Percentiles rank a stretch among this genome's conserved stretches.
These are phyloP conservation scores for Glareola pratincola DNA, from an alignment of 2,113 vertebrate species.

Conservation along the genomic window DNA sequence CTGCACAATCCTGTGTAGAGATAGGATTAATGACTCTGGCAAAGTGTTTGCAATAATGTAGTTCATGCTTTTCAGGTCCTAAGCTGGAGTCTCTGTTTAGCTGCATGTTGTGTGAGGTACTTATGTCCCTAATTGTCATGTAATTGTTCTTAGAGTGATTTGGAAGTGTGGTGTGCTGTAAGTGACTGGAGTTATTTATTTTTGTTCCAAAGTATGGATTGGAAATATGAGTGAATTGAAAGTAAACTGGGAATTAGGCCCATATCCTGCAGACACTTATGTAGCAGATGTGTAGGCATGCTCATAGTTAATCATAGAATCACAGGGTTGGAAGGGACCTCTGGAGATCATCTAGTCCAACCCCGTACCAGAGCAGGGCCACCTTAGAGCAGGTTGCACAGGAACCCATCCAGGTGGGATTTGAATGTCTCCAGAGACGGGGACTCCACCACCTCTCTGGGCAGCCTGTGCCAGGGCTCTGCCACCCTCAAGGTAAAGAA, in stretches of 20 bases:
- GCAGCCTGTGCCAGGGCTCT: no score
- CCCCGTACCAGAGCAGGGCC: no score
- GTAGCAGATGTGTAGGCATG: background rate
- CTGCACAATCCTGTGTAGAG: background rate
- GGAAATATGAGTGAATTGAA: background rate
- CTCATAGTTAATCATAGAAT: background rate
- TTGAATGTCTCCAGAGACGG: no score
- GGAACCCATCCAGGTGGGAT: no score
- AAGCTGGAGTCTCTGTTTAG: background rate
- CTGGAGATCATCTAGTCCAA: no score
- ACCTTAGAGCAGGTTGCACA: no score
- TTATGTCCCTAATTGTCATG: background rate
- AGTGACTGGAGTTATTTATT: background rate
- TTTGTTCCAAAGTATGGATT: background rate
- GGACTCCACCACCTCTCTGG: no score
- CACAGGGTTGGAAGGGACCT: no score
- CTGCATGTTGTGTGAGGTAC: background rate
- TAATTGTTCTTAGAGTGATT: background rate
- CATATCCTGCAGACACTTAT: background rate
- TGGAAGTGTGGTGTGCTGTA: background rate
- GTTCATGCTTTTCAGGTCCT: background rate
- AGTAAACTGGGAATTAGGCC: slow-evolving; percentile 1
- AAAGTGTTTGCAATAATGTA: background rate
- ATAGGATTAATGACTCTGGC: background rate
- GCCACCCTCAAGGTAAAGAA: no score